phyloP scores from a whole-genome alignment of 1,140 invertebrate genomes.

The Ceratosolen fusciceps region DNA sequence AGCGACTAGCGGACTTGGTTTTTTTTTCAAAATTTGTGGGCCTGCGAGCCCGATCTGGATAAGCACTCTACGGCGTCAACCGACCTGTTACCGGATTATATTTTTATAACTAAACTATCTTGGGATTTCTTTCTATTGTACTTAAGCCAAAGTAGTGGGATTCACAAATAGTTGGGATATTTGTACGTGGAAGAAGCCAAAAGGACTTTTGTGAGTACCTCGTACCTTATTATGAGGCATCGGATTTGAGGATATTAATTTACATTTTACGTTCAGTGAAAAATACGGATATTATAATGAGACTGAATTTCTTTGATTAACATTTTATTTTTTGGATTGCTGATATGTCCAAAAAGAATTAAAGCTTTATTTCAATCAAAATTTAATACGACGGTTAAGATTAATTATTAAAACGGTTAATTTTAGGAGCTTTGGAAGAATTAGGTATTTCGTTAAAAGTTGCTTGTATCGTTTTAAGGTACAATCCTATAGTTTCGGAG shows the following conservation, averaged over 20 bases:
- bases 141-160: slow-evolving; percentile 28
- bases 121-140: slow-evolving; percentile 36
- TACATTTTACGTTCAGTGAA: slow-evolving; percentile 38
- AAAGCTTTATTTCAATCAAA: slow-evolving; percentile 37
- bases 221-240: neutral
- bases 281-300: slow-evolving; percentile 48
- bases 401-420: slow-evolving; percentile 21
- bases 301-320: slow-evolving; percentile 51
- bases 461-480: slow-evolving; percentile 57
- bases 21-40: slow-evolving; percentile 22
- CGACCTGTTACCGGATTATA: slow-evolving; percentile 32
- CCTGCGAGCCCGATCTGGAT: neutral
- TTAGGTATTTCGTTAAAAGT: slow-evolving; percentile 43
- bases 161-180: neutral
- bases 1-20: slow-evolving; percentile 32
- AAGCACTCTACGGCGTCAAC: neutral
- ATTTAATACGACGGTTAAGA: slow-evolving; percentile 23
- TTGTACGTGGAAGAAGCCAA: neutral
- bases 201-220: neutral
- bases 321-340: slow-evolving; percentile 28
- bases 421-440: slow-evolving; percentile 30
- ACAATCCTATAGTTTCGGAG: slow-evolving; percentile 53
- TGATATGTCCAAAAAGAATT: slow-evolving; percentile 36
- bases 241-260: slow-evolving; percentile 20
- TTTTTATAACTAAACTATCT: slow-evolving; percentile 32